Base-by-base conservation (phyloP, 2,888 invertebrate species). In the Mechanitis mazaeus region DNA sequence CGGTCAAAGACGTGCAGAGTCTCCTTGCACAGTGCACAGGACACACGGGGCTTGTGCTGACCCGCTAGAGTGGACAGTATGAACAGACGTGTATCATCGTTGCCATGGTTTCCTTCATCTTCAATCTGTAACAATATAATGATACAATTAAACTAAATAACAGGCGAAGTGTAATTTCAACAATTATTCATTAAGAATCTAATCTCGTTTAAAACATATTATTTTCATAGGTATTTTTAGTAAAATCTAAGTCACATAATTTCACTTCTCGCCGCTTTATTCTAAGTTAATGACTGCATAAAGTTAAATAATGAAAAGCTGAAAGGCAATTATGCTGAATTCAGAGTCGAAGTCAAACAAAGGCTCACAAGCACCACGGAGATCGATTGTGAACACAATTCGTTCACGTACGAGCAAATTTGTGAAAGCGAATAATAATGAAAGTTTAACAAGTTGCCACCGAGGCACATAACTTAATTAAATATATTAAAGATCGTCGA, bases 101-200 rank as follows among this genome's bases (percentile, higher is more conserved):
- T 98, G 75, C 98, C 98, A 83, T 98, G 98, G 87, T 97, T 97
- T 68, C 97, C 98, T 83, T 99, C 98, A 81, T 99, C 98, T 90
- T 99, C 98, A 92, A 98, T 97, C 96, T 97, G 92, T 56, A 93
- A 91, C 92, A 87, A 85, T 12, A 42, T 1, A 42, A 42, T 5
- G 9, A 42, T 5, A 35, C 35, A 35, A 2, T 2, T 35, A 6
- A 35, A 35, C 35, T 2, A 35, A 35, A 35, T 35, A 6, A 6
- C 35, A 35, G 6, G 2, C 35, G 1, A 35, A 35, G 5, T 20
- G 6, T 47, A 47, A 20, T 20, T 20, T 20, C 20, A 20, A 20
- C 20, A 20, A 20, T 20, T 20, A 20, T 20, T 20, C 20, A 20
- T 20, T 20, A 20, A 20, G 20, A 20, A 20, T 20, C 20, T 20